Conservation (phyloP, 2,113 vertebrate genomes). For the Petromus typicus region DNA sequence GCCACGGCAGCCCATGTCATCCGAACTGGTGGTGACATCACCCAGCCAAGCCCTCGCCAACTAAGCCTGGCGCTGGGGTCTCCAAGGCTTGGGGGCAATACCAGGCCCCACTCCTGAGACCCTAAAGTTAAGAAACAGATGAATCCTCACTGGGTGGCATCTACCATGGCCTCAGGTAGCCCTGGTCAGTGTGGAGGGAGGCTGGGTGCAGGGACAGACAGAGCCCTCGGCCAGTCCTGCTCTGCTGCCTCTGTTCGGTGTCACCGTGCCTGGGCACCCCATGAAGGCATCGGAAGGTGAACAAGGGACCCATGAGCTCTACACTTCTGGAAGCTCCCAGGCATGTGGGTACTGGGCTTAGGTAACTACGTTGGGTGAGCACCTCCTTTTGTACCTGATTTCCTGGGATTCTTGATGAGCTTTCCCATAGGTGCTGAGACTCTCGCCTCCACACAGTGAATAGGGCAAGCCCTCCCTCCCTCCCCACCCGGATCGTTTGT, state of each 20-base stretch:
- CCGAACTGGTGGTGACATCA: background rate
- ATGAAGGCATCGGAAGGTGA: background rate
- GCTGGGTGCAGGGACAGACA: background rate
- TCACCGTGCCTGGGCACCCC: background rate
- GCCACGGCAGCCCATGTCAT: too few relatives aligned
- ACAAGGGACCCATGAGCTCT: background rate
- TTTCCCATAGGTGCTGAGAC: background rate
- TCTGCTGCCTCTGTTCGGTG: background rate
- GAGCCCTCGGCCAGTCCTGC: background rate
- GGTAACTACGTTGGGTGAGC: background rate
- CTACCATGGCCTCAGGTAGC: background rate
- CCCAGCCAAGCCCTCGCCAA: background rate
- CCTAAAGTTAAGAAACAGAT: background rate
- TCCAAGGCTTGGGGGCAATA: background rate
- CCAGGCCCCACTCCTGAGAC: background rate
- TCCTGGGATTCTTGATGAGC: background rate
- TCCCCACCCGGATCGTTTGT: background rate
- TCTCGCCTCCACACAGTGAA: background rate
- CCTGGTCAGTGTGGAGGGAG: background rate
- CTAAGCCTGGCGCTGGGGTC: background rate
- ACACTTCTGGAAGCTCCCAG: background rate
- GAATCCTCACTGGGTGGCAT: background rate
- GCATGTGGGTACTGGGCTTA: background rate
- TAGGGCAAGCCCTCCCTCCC: background rate
- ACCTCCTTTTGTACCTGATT: background rate